A percentile compares a stretch with the other conserved stretches of the same genome.
Conservation (phyloP, 2,888 invertebrate genomes). For the Ormyrus thymus region DNA sequence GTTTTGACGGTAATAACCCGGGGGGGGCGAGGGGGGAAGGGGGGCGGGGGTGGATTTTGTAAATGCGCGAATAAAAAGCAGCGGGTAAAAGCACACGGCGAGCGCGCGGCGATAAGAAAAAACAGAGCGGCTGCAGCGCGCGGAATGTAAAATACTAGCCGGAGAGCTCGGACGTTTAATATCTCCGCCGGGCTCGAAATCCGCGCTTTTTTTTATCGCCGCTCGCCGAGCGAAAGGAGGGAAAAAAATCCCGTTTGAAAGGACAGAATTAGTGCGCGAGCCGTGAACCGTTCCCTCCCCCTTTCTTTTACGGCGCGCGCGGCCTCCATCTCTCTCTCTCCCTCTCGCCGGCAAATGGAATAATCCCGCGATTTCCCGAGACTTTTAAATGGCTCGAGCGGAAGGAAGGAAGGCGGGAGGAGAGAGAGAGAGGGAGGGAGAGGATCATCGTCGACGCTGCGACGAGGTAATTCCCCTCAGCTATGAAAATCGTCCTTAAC, state of each 20-base stretch:
- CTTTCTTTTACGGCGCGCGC: too few relatives aligned
- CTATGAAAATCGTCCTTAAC: slow-evolving; percentile 60
- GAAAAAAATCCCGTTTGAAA: slow-evolving; percentile 51
- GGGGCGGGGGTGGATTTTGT: slow-evolving; percentile 28
- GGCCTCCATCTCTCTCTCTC: neutral
- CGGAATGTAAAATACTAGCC: slow-evolving; percentile 50
- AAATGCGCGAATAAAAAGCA: slow-evolving; percentile 28
- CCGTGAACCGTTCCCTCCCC: slow-evolving; percentile 22
- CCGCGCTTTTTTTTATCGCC: slow-evolving; percentile 41
- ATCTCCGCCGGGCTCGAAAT: slow-evolving; percentile 41
- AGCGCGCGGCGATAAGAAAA: slow-evolving; percentile 21
- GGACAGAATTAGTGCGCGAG: slow-evolving; percentile 52
- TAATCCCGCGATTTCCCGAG: slow-evolving; percentile 57
- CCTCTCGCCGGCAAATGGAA: slow-evolving; percentile 53
- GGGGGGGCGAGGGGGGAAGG: neutral
- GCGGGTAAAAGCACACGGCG: neutral
- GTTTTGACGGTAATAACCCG: too few relatives aligned
- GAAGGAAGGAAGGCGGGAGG: neutral
- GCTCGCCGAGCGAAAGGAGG: neutral
- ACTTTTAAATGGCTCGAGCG: neutral
- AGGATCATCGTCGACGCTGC: slow-evolving; percentile 47
- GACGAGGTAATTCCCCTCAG: slow-evolving; percentile 58
- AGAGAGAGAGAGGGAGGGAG: neutral
- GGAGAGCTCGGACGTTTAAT: slow-evolving; percentile 46
- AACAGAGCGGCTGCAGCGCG: neutral